phyloP scores from a whole-genome alignment of 1,140 invertebrate genomes.

The Arion vulgaris region DNA sequence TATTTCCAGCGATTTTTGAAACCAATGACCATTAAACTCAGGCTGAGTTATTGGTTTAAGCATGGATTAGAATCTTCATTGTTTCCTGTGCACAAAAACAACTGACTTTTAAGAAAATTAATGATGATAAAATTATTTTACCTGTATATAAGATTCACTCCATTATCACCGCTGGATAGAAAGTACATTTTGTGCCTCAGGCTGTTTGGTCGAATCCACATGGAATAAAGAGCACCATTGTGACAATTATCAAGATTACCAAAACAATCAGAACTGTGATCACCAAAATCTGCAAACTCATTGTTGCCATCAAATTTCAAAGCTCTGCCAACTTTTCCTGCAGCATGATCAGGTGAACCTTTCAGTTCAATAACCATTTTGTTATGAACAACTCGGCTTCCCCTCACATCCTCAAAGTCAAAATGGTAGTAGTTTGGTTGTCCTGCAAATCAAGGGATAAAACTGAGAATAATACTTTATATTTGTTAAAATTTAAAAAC shows the following conservation, averaged over 20 bases:
- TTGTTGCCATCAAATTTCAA: slow-evolving; percentile 54
- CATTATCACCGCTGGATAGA: slow-evolving; percentile 67
- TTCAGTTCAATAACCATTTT: slow-evolving; percentile 49
- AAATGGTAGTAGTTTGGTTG: slow-evolving; percentile 28
- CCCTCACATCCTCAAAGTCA: slow-evolving; percentile 32
- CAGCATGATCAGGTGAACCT: slow-evolving; percentile 50
- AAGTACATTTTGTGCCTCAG: slow-evolving; percentile 58
- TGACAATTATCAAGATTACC: slow-evolving; percentile 67
- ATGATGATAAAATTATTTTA: not conserved
- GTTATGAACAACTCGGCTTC: slow-evolving; percentile 50
- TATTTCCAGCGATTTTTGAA: too few relatives aligned
- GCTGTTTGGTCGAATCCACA: slow-evolving; percentile 62
- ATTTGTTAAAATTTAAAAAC: too few relatives aligned
- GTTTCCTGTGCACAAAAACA: too few relatives aligned
- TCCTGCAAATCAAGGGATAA: slow-evolving; percentile 24
- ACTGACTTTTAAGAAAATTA: too few relatives aligned
- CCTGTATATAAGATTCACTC: slow-evolving; percentile 44
- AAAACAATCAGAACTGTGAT: slow-evolving; percentile 56
- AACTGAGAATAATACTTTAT: too few relatives aligned
- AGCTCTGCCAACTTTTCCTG: slow-evolving; percentile 62
- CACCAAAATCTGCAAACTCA: slow-evolving; percentile 61
- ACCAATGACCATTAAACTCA: too few relatives aligned
- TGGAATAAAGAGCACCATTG: slow-evolving; percentile 58
- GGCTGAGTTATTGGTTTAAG: too few relatives aligned
- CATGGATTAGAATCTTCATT: too few relatives aligned